A percentile compares a stretch with the other conserved stretches of the same genome.
These are phyloP conservation scores for Anas acuta DNA, from an alignment of 2,797 vertebrate species.

Conservation along the genomic window DNA sequence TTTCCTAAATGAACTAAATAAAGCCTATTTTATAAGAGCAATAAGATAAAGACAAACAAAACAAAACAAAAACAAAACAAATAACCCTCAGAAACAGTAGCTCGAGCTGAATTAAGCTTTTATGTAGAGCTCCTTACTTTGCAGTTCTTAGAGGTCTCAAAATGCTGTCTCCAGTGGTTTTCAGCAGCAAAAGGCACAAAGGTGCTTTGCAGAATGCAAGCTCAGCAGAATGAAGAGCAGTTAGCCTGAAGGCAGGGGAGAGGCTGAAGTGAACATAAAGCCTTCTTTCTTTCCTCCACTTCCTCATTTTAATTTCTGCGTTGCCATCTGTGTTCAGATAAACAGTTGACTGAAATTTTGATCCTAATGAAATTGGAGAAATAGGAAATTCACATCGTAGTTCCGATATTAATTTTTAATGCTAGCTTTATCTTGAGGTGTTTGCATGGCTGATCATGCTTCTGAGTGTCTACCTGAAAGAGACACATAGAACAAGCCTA, in stretches of 20 bases:
- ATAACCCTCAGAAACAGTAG: neutral
- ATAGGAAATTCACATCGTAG: neutral
- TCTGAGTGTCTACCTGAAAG: neutral
- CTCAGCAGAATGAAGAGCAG: neutral
- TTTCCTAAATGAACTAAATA: neutral
- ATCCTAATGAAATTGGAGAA: conserved; percentile 12
- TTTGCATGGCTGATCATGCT: neutral
- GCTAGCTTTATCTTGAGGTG: neutral
- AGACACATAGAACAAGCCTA: neutral
- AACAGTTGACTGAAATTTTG: neutral
- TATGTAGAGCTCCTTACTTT: neutral
- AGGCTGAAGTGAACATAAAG: neutral
- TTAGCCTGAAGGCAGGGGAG: neutral
- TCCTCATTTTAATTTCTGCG: neutral
- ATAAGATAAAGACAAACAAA: neutral
- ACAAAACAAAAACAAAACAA: too few relatives aligned
- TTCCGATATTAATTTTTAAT: conserved; percentile 42
- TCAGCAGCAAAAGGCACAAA: neutral
- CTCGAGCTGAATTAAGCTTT: neutral
- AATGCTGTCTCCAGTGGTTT: conserved; percentile 13
- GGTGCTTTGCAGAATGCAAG: neutral
- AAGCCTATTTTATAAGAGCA: neutral
- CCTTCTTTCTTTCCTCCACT: neutral
- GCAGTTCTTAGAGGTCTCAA: neutral
- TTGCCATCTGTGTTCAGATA: neutral